Percentiles rank a stretch among this genome's conserved stretches.
Evolutionary conservation across 1,140 invertebrate genomes (phyloP).

Genomic region (Lysiphlebus fabarum): DNA sequence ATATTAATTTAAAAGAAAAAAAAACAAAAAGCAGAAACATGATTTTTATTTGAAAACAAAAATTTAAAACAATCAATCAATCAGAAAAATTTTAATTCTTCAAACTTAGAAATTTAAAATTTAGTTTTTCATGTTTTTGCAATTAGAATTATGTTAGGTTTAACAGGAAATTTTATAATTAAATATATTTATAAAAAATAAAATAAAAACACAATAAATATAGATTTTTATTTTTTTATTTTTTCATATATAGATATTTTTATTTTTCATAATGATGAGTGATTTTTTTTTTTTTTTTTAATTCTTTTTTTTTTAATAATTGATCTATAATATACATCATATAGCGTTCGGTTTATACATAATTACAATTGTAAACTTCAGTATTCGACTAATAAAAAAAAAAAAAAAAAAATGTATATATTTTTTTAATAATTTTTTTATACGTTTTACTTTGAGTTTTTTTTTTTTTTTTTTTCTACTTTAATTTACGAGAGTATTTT

Average conservation of each 20-base stretch:
- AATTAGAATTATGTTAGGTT: no score
- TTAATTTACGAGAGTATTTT: no score
- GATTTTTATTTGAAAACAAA: no score
- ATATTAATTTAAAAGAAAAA: conserved; percentile 5
- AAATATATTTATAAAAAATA: neutral
- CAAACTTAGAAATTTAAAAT: no score
- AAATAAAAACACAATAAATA: conserved; percentile 22
- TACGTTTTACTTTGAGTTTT: no score
- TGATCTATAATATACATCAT: conserved; percentile 58
- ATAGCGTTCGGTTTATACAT: conserved; percentile 56
- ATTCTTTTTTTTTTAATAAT: conserved; percentile 43
- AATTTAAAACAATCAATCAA: no score
- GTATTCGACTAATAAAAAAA: conserved; percentile 13
- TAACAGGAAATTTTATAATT: no score
- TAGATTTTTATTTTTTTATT: conserved; percentile 36
- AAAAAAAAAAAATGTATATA: neutral
- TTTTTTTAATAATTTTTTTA: no score
- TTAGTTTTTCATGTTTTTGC: no score
- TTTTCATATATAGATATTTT: conserved; percentile 47
- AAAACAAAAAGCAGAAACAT: conserved; percentile 20
- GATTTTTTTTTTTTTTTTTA: conserved; percentile 36
- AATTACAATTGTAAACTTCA: conserved; percentile 54
- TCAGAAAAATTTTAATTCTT: no score
- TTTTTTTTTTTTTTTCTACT: no score
- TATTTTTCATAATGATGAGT: conserved; percentile 55